Evolutionary conservation across 2,888 invertebrate species (phyloP), one percentile per base, ranked within the genome.

Genomic region (Acanthosepion esculentum): DNA sequence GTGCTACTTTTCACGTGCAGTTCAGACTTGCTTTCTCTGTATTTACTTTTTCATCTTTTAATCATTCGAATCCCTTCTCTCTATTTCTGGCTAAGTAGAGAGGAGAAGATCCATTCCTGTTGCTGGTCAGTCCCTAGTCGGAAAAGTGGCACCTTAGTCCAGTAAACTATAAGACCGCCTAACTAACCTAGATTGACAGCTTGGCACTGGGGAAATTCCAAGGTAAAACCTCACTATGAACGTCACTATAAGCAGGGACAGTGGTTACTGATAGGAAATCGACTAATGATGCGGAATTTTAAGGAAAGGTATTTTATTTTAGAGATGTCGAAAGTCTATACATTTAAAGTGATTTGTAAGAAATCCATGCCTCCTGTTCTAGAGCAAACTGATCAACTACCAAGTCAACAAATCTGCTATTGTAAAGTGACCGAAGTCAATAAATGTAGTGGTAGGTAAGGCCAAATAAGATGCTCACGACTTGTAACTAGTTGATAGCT

Each of bases 241-340:
- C 78, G 15, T 78, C 33, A 78, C n/a, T 15, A 12, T n/a, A 78
- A 78, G n/a, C n/a, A 33, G 1, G 33, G n/a, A 78, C n/a, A 5
- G n/a, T n/a, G 10, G n/a, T 78, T 78, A 5, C 12, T 33, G 15
- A 78, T 78, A n/a, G n/a, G n/a, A 78, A 78, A 33, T 12, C 33
- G n/a, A 78, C 78, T 15, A 78, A 78, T n/a, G 78, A n/a, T 78
- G 33, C 12, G n/a, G 15, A n/a, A 78, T 78, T 78, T 78, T 1
- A n/a, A 78, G 78, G n/a, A 78, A 78, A 78, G 10, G n/a, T 78
- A 78, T 78, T 78, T n/a, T 78, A 78, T n/a, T 78, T 78, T 78
- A n/a, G 15, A 78, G 12, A 12, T 78, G n/a, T n/a, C n/a, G 15
- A n/a, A 78, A 78, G n/a, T 10, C 59, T 23, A 23, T 23, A 59